Evolutionary conservation across 2,888 invertebrate genomes (phyloP).

Genomic region (Hyposoter dolosus): DNA sequence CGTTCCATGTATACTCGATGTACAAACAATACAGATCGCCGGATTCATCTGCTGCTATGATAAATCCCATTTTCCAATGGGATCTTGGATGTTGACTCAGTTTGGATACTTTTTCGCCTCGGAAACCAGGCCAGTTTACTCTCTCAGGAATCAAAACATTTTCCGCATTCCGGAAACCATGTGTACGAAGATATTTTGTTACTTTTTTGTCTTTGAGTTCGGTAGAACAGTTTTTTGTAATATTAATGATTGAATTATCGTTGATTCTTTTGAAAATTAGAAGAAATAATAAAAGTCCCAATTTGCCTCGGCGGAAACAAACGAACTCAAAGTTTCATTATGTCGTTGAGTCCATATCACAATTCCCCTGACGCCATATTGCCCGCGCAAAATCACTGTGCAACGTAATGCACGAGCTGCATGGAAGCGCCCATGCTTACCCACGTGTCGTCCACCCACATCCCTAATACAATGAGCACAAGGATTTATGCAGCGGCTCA

Average conservation of each 20-base stretch:
- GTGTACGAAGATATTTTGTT: neutral
- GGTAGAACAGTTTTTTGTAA: neutral
- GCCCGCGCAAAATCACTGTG: slow-evolving; percentile 25
- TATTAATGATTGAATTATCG: neutral
- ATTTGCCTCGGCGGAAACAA: neutral
- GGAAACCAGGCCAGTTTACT: neutral
- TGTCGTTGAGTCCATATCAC: neutral
- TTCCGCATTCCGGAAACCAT: too few species aligned
- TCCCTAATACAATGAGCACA: slow-evolving; percentile 80
- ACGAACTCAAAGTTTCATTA: neutral
- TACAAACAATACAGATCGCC: slow-evolving; percentile 11
- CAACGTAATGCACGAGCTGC: slow-evolving; percentile 32
- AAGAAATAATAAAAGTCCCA: neutral
- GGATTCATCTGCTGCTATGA: slow-evolving; percentile 14
- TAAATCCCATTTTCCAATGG: slow-evolving; percentile 6
- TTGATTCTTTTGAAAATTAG: neutral
- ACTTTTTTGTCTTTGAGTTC: neutral
- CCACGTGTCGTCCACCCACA: slow-evolving; percentile 79
- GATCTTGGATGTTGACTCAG: slow-evolving; percentile 5
- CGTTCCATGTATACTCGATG: slow-evolving; percentile 17
- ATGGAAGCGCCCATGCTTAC: slow-evolving; percentile 69
- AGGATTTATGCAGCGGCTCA: slow-evolving; percentile 80
- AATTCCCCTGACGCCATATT: slow-evolving; percentile 2
- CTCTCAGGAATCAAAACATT: too few species aligned
- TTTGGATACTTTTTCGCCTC: neutral